Evolutionary conservation across 2,888 invertebrate genomes (phyloP), one percentile per base, ranked within the genome.

Genomic region (Dryadula phaetusa): DNA sequence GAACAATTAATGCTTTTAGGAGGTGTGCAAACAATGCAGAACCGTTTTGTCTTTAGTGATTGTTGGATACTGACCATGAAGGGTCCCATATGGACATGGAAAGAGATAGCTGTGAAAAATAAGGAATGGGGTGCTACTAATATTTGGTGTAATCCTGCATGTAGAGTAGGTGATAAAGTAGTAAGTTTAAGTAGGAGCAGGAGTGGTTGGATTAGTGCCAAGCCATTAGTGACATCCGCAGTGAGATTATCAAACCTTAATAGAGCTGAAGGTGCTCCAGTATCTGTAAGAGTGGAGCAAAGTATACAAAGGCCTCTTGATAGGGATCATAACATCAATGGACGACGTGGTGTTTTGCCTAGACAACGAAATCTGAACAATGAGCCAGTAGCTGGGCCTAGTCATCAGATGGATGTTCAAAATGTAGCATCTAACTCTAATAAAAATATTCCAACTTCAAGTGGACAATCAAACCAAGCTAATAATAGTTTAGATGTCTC

Each of bases 111-210:
- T 69, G 95, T 98, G 32, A 93, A 94, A 72, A 96, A 97, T 81
- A 94, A 95, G 75, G 95, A 96, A 78, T 95, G 95, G 93, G 96
- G 96, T 47, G 96, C 98, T 25, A 95, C 96, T 0, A 96, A 97
- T 80, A 95, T 98, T 82, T 98, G 98, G 97, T 98, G 98, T 84
- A 98, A 98, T 90, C 98, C 98, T 64, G 98, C 97, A 60, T 98
- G 98, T 85, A 95, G 84, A 78, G 91, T 96, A 75, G 96, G 95
- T 66, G 95, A 96, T 77, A 95, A 96, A 85, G 93, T 97, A 72
- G 95, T 97, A 40, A 95, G 97, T 73, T 92, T 97, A 74, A 95
- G 95, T 76, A 92, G 94, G 78, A 93, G 94, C 79, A 92, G 94
- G 71, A 91, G 93, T 81, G 92, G 81, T 73, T 92, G 86, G 92